Conservation (phyloP, 2,888 invertebrate species). For the Drosophila conformis region DNA sequence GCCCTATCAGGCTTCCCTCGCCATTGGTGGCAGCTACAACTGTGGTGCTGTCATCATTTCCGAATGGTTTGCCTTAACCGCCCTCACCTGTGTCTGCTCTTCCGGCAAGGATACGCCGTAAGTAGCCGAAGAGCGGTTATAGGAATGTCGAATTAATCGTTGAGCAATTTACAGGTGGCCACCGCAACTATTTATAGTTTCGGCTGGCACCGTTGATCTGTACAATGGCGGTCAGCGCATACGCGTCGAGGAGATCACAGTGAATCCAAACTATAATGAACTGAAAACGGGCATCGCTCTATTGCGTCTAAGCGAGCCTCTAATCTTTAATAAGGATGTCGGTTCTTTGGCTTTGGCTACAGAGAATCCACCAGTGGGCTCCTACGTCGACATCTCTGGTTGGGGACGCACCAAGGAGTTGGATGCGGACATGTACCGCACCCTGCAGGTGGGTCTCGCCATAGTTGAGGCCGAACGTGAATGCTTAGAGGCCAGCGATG, state of each 20-base stretch:
- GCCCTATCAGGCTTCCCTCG: slow-evolving; percentile 83
- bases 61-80: slow-evolving; percentile 79
- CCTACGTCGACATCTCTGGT: slow-evolving; percentile 74
- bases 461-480: slow-evolving; percentile 41
- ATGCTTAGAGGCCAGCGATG: slow-evolving; percentile 38
- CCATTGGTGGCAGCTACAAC: slow-evolving; percentile 62
- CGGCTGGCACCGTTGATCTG: slow-evolving; percentile 79
- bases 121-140: slow-evolving; percentile 36
- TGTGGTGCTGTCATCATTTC: slow-evolving; percentile 82
- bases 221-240: slow-evolving; percentile 75
- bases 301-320: slow-evolving; percentile 59
- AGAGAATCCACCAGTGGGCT: slow-evolving; percentile 48
- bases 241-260: slow-evolving; percentile 56
- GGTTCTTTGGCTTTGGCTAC: slow-evolving; percentile 61
- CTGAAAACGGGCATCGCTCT: slow-evolving; percentile 77
- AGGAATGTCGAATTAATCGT: not conserved
- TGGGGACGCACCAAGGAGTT: slow-evolving; percentile 72
- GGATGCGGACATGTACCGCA: slow-evolving; percentile 56
- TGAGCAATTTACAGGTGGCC: slow-evolving; percentile 64
- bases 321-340: slow-evolving; percentile 59
- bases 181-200: slow-evolving; percentile 72
- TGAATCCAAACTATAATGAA: slow-evolving; percentile 65
- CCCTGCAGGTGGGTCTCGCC: slow-evolving; percentile 60
- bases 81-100: slow-evolving; percentile 80
- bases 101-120: slow-evolving; percentile 69